Evolutionary conservation across 2,797 vertebrate genomes (phyloP).

Genomic region (Coregonus ussuriensis): DNA sequence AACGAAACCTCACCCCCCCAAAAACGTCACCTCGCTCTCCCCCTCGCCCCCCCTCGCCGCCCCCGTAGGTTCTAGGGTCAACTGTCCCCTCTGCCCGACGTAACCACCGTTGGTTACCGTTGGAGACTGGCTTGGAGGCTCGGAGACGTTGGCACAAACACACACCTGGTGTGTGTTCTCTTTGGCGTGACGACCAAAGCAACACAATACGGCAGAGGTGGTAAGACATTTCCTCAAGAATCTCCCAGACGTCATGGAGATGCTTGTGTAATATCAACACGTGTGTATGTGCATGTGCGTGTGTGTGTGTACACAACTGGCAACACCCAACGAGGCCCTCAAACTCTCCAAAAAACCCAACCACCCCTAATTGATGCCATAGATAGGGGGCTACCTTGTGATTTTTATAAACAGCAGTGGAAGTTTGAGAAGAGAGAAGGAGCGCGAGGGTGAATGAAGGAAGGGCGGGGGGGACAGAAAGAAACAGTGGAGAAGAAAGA

Average conservation of each 20-base stretch:
- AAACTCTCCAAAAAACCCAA: background rate
- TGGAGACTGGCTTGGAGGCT: conserved; percentile 65
- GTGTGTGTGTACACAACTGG: conserved; percentile 34
- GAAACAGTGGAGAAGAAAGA: background rate
- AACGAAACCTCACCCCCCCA: conserved; percentile 68
- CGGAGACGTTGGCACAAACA: conserved; percentile 35
- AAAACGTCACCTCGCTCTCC: conserved; percentile 59
- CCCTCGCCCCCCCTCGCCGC: conserved; percentile 24
- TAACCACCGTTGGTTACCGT: conserved; percentile 24
- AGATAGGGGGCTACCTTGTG: conserved; percentile 69
- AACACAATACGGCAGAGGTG: conserved; percentile 22
- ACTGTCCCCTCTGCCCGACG: conserved; percentile 16
- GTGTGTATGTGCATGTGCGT: conserved; percentile 30
- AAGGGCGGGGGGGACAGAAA: background rate
- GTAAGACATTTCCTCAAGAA: conserved; percentile 24
- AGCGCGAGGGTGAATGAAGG: background rate
- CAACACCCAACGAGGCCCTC: conserved; percentile 28
- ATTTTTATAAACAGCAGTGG: conserved; percentile 65
- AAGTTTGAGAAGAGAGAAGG: conserved; percentile 22
- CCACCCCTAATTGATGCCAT: conserved; percentile 47
- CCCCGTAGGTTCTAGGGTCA: conserved; percentile 12
- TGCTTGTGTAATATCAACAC: conserved; percentile 55
- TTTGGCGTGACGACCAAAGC: background rate
- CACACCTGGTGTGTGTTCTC: conserved; percentile 22
- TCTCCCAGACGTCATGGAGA: conserved; percentile 25